Evolutionary conservation across 37 sponge, comb jelly and placozoan genomes (phyloP), one percentile per base, ranked within the genome.

Genomic region (Ianthella basta): DNA sequence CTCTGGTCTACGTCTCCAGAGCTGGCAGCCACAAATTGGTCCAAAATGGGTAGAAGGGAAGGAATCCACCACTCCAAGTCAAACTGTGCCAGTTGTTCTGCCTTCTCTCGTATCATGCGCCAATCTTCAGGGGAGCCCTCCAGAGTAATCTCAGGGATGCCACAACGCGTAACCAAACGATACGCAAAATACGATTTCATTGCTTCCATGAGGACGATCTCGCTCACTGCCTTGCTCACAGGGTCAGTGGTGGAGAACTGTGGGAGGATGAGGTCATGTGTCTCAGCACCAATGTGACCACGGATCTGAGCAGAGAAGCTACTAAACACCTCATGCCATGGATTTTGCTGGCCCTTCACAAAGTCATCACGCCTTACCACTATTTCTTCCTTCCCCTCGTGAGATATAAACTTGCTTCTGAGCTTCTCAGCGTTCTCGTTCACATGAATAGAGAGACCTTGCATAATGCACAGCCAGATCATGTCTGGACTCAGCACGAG

Each of bases 101-200:
- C 87, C 65, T 83, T 87, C n/a, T 87, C 81, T 24, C 77, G 80
- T 4, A 91, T 57, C 65, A 33, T 32, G 55, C 69, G 64, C 91
- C 91, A 91, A 74, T 91, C 91, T 13, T 80, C 73, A 13, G 55
- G 50, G 19, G 91, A 84, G 16, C 91, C 91, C 35, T 84, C 85
- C 15, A 91, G 68, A 60, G 91, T 91, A 44, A 91, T 84, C 57
- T 84, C 84, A 25, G 91, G 91, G 60, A 91, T 84, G 32, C 91
- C 91, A 91, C 91, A 91, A 0, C 32, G 0, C 35, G 80, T 63
- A 4, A n/a, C 20, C 8, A 83, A 0, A 44, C 27, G 2, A 72
- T 87, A 91, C 12, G 0, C 16, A 29, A 91, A 91, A 56, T 91
- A 91, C 56, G 77, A 29, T 57, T 91, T 79, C 50, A 91, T 73